Base-by-base conservation (phyloP, 2,113 vertebrate species). In the Sander lucioperca region DNA sequence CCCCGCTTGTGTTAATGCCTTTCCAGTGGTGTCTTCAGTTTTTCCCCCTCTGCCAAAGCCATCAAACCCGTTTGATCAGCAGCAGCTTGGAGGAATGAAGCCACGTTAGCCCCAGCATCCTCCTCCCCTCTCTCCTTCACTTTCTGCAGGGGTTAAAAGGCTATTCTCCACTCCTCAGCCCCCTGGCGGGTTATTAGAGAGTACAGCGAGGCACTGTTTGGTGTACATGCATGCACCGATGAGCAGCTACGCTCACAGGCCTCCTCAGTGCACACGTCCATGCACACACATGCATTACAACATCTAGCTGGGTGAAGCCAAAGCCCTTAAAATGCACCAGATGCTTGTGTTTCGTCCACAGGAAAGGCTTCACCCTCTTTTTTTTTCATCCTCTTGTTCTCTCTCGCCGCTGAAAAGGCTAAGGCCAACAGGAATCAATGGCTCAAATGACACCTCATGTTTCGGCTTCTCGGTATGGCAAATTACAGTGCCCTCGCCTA, bases 331-430 rank as follows among this genome's bases (percentile, higher is more conserved):
- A 76, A 88, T 86, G 68, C 82, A 91, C 70, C 92, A 92, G 90
- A 93, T 94, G 91, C 92, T 91, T 67, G 71, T 43, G 61, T 76
- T 86, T 76, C 79, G 86, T 84, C 79, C 43, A 48, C 72, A 50
- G 61, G 27, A 79, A 68, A 12, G 71, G 51, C 83, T 76, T 57
- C 51, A 2, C 65, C 65, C 48, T 39, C 47, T 27, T 67, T 69
- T 67, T 67, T 23, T 5, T 48, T 11, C 74, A 47, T 30, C 50
- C 56, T 66, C 72, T 48, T 63, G 16, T 33, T 54, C 33, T 43
- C 23, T 58, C 39, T 25, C 6, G 19, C 59, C 19, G 12, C 64
- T 56, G 69, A 88, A 79, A 83, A 84, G 70, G 30, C 56, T 47
- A 18, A 58, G 72, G 75, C 80, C 81, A 67, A 75, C 61, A 51